A percentile compares a stretch with the other conserved stretches of the same genome.
These are phyloP conservation scores for Onychomys leucogaster DNA, from an alignment of 2,797 vertebrate genomes.

Conservation along the genomic window DNA sequence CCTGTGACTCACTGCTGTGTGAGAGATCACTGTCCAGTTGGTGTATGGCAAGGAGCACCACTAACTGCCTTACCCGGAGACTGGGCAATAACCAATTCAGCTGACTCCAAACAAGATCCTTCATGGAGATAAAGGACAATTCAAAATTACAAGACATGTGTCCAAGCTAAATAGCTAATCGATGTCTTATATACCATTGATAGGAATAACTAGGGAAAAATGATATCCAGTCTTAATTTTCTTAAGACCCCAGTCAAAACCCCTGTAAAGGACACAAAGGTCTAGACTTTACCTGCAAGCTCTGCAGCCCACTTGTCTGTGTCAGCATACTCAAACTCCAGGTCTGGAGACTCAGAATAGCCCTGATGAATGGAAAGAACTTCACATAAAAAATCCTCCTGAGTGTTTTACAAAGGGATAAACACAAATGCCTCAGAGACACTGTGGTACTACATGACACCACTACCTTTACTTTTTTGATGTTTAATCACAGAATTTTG, in stretches of 20 bases:
- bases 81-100: neutral
- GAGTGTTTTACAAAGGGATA: slow-evolving; percentile 1
- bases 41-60: neutral
- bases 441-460: neutral
- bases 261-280: neutral
- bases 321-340: slow-evolving; percentile 98
- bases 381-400: neutral
- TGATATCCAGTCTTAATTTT: slow-evolving; percentile 17
- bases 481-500: neutral
- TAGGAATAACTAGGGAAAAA: neutral
- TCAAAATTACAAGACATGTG: neutral
- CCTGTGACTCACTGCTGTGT: neutral
- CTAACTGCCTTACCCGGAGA: neutral
- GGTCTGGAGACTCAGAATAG: slow-evolving; percentile 95
- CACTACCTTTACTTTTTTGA: neutral
- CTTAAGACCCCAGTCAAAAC: slow-evolving; percentile 4
- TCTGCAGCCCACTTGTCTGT: slow-evolving; percentile 97
- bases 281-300: slow-evolving; percentile 93
- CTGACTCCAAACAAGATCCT: neutral
- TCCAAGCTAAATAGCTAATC: neutral
- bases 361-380: slow-evolving; percentile 88
- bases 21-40: neutral
- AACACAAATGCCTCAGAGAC: neutral
- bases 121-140: neutral
- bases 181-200: neutral